Conservation (phyloP, 2,888 invertebrate genomes). For the Callyntrura guangdongensis region DNA sequence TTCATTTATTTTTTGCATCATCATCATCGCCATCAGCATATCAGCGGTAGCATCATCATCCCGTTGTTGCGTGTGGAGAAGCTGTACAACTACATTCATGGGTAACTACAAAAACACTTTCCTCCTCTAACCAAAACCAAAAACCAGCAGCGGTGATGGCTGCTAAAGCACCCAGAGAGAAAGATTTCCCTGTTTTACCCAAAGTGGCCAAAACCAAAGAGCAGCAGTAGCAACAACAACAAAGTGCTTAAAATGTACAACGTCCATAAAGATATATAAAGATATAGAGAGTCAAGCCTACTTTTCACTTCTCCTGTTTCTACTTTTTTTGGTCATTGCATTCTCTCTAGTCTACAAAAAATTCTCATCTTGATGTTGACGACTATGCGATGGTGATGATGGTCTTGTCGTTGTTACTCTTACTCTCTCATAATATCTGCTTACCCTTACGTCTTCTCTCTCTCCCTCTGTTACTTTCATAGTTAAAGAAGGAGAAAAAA, state of each 20-base stretch:
- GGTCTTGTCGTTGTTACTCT: conserved; percentile 2
- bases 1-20: conserved; percentile 68
- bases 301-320: not conserved
- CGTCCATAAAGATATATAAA: not conserved
- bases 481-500: not conserved
- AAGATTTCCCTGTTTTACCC: not conserved
- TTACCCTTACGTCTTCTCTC: not conserved
- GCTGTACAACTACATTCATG: not conserved
- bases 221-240: not conserved
- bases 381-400: conserved; percentile 9
- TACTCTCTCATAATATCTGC: conserved; percentile 14
- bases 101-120: not conserved
- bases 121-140: not conserved
- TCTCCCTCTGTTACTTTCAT: not conserved
- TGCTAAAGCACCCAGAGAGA: not conserved
- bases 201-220: not conserved
- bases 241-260: not conserved
- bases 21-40: conserved; percentile 11
- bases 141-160: not conserved
- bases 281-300: not conserved
- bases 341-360: not conserved
- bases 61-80: not conserved
- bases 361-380: not conserved
- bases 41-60: not conserved
- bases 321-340: not conserved